Evolutionary conservation across 1,140 invertebrate species (phyloP), one percentile per base, ranked within the genome.

Genomic region (Gryllus bimaculatus): DNA sequence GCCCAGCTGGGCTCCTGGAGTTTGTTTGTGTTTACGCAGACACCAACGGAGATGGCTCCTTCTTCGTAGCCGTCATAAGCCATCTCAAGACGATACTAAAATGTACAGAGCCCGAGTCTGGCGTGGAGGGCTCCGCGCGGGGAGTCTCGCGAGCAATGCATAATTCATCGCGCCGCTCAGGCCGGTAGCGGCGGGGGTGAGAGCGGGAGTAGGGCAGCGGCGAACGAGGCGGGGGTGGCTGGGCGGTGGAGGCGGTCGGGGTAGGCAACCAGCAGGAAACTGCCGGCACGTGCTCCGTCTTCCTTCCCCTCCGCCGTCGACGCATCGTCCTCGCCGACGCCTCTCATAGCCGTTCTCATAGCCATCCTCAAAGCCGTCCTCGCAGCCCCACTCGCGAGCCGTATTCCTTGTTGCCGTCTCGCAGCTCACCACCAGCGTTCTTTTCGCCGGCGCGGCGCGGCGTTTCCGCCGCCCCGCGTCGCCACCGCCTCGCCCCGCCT

Each of bases 61-160:
- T 66, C 54, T 66, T 66, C 54, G 54, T 66, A 66, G 54, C 54
- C 54, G 54, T 66, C 54, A 66, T 66, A 66, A 66, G 54, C 54
- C 54, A 66, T 66, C 54, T 66, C 54, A 18, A 66, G 54, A 66
- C 54, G 54, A 66, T 66, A 66, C 54, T 66, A 66, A 66, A 66
- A 66, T 66, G 54, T 18, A 66, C 54, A 66, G 54, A 66, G 54
- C 54, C 54, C 10, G 54, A 10, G 26, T 39, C 26, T 39, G 26
- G 26, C 26, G 26, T 39, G 54, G 54, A 66, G 54, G 54, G 18
- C 7, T 66, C 18, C 54, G 10, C 54, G 54, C 54, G 54, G 10
- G 26, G 26, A 39, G 10, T 66, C 54, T 66, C 54, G 54, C 54
- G 10, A 18, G 54, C 18, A 1, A 66, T 66, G 18, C 54, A 66